Percentiles rank a stretch among this genome's conserved stretches.
phyloP scores from a whole-genome alignment of 2,797 vertebrate genomes.

The Hippoglossus hippoglossus region DNA sequence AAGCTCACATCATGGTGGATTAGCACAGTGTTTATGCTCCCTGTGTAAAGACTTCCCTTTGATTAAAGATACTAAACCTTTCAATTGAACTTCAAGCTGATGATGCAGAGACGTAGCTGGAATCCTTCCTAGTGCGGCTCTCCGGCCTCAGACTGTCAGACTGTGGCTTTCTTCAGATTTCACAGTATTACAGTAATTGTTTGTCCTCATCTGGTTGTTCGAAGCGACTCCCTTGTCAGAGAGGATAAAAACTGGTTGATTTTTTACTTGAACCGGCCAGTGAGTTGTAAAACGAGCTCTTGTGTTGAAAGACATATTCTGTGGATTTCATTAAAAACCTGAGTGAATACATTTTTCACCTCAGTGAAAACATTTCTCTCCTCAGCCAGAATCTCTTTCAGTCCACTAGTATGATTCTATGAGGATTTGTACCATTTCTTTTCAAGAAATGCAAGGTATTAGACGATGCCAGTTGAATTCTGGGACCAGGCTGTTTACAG shows the following conservation, averaged over 20 bases:
- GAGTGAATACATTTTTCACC: conserved; percentile 26
- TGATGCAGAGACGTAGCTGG: conserved; percentile 59
- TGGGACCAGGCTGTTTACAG: conserved; percentile 3
- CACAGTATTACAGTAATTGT: conserved; percentile 2
- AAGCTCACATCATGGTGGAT: conserved; percentile 67
- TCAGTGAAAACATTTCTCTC: conserved; percentile 1
- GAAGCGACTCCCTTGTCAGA: conserved; percentile 30
- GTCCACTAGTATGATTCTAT: not conserved
- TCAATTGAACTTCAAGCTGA: conserved; percentile 24
- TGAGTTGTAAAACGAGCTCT: conserved; percentile 33
- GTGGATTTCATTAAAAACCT: too few species aligned
- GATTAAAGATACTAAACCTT: too few species aligned
- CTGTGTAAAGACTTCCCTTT: conserved; percentile 53
- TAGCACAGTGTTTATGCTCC: conserved; percentile 61
- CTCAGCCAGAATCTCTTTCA: not conserved
- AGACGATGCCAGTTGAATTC: conserved; percentile 10
- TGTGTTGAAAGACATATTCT: too few species aligned
- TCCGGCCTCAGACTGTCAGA: conserved; percentile 34
- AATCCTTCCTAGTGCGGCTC: conserved; percentile 56
- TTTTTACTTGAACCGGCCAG: conserved; percentile 7
- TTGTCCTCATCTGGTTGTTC: conserved; percentile 35
- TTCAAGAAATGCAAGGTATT: conserved; percentile 26
- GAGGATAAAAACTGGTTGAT: conserved; percentile 25
- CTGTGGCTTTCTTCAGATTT: conserved; percentile 38
- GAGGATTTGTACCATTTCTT: conserved; percentile 23